phyloP scores from a whole-genome alignment of 2,888 invertebrate genomes.

The Conus canariensis region DNA sequence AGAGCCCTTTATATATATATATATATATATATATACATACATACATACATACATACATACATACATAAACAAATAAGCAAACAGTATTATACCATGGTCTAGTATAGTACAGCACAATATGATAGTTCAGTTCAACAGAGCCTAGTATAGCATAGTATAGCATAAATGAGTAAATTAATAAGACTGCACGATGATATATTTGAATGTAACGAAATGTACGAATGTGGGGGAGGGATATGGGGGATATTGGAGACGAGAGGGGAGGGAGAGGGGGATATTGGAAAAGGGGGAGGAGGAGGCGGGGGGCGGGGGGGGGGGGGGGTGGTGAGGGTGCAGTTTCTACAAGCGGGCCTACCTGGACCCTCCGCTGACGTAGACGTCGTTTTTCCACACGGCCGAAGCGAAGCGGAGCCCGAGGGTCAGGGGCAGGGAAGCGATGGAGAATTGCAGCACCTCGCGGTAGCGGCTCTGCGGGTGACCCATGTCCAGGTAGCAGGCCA shows the following conservation, averaged over 20 bases:
- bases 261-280: no score
- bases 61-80: background rate
- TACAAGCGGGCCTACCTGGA: slow-evolving; percentile 23
- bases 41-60: background rate
- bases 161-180: no score
- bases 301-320: no score
- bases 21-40: background rate
- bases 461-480: slow-evolving; percentile 11
- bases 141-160: no score
- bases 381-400: slow-evolving; percentile 36
- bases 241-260: no score
- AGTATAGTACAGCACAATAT: background rate
- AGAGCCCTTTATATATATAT: no score
- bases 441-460: slow-evolving; percentile 23
- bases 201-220: no score
- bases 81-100: background rate
- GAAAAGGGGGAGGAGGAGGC: no score
- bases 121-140: no score
- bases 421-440: slow-evolving; percentile 46
- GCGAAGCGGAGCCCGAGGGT: slow-evolving; percentile 44
- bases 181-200: no score
- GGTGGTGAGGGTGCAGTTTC: no score
- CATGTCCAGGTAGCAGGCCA: slow-evolving; percentile 41
- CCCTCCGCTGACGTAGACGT: slow-evolving; percentile 47
- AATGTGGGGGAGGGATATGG: no score